Percentiles rank a stretch among this genome's conserved stretches.
phyloP scores from a whole-genome alignment of 2,113 vertebrate species.

The Mesoclemmys tuberculata region DNA sequence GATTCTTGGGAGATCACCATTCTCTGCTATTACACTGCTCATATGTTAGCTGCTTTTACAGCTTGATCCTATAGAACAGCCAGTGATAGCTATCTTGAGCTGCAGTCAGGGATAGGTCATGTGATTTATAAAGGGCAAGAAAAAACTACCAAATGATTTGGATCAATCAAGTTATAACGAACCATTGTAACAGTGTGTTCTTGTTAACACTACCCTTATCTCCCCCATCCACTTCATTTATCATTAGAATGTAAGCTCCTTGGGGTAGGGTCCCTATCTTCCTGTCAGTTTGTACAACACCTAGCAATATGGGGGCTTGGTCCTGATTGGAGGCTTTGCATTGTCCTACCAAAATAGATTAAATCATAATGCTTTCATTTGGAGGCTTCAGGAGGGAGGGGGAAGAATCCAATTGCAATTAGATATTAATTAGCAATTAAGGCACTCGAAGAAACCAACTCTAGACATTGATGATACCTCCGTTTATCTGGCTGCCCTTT shows the following conservation, averaged over 20 bases:
- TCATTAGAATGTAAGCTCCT: accelerated
- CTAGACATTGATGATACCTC: neutral
- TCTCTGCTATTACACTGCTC: accelerated
- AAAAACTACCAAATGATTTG: neutral
- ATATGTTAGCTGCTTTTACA: neutral
- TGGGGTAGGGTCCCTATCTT: neutral
- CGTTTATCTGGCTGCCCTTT: neutral
- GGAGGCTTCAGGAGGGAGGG: neutral
- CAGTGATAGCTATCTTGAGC: neutral
- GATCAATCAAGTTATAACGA: neutral
- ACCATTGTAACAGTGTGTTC: neutral
- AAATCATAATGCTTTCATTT: accelerated
- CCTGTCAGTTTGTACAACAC: neutral
- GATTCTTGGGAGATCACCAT: neutral
- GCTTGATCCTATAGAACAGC: neutral
- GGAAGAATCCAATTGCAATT: neutral
- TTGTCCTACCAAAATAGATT: neutral
- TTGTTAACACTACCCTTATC: neutral
- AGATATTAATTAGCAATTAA: neutral
- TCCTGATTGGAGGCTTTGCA: neutral
- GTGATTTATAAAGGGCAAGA: neutral
- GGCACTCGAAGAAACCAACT: neutral
- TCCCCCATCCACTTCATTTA: accelerated
- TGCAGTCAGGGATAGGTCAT: neutral
- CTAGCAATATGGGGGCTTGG: neutral